Base-by-base conservation (phyloP, 1,140 invertebrate genomes). In the Aphelinus atriplicis region DNA sequence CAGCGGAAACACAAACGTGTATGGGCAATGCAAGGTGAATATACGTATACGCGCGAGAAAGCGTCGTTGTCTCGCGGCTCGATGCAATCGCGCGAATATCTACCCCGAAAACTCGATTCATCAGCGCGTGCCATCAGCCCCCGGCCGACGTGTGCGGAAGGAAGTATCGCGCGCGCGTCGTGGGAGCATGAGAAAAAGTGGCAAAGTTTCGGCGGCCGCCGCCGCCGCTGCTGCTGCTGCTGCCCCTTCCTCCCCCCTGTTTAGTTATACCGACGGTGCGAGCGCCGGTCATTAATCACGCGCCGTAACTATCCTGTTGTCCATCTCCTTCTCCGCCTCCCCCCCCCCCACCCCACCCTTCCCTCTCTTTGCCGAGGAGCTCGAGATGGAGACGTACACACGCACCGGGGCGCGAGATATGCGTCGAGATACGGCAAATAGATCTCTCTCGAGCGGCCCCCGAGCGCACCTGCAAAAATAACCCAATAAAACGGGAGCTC, bases 231-330 rank as follows among this genome's bases (percentile, higher is more conserved):
- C 42, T 42, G 58, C 26, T 60, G 26, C 26, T 26, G 26, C 26
- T 26, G 26, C 26, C 26, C 26, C 26, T 26, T 26, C 26, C 26
- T 26, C 26, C 0, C 0, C 26, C 26, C 58, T 60, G 45, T 43
- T 60, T 60, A 60, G 58, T 43, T 60, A 26, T 26, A 26, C 26
- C 26, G 26, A 26, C 26, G 26, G 26, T 26, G 9, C 51, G 51
- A 53, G 51, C 51, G 51, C 4, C 51, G 51, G 67, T 63, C 74
- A 66, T 71, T 76, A 71, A 76, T 76, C 74, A 75, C 58, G 5
- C 57, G 7, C 55, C 74, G 74, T 76, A 76, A 76, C 74, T 71
- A 76, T 76, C 74, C 74, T 10, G 9, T 3, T 50, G 62, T 6
- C 74, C 55, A 76, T 76, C 74, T 71, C 42, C 58, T 60, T 60